These are phyloP conservation scores for Macrochelys suwanniensis DNA, from an alignment of 2,797 vertebrate species.

Conservation along the genomic window DNA sequence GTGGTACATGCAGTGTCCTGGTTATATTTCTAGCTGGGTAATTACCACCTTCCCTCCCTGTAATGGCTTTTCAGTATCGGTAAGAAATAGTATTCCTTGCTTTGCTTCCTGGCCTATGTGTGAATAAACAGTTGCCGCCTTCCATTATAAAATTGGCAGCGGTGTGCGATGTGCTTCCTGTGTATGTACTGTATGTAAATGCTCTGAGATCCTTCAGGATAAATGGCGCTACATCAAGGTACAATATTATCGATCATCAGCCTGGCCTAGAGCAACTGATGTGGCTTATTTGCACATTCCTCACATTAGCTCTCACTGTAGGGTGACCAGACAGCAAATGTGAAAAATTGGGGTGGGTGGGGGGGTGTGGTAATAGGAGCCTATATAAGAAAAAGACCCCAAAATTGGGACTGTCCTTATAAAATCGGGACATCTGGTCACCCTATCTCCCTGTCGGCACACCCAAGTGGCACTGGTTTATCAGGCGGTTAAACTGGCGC, in stretches of 20 bases:
- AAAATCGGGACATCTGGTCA: too few species aligned
- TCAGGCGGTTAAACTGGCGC: background rate
- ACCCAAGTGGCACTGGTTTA: too few species aligned
- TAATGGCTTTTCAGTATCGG: background rate
- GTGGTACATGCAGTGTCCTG: background rate
- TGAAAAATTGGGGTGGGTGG: too few species aligned
- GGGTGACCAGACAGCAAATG: too few species aligned
- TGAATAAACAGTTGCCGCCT: background rate
- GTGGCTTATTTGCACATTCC: background rate
- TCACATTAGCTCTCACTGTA: background rate
- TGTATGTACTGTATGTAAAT: background rate
- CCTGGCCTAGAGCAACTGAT: background rate
- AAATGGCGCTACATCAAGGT: background rate
- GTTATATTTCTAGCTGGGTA: background rate
- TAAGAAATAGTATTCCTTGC: background rate
- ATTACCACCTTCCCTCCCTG: background rate
- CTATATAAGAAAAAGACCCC: too few species aligned
- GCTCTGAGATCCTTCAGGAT: background rate
- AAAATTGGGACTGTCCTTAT: too few species aligned
- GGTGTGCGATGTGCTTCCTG: background rate
- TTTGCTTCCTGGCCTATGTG: background rate
- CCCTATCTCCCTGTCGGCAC: too few species aligned
- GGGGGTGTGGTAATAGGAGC: too few species aligned
- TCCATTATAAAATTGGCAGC: background rate
- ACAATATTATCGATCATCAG: background rate